A percentile compares a stretch with the other conserved stretches of the same genome.
phyloP scores from a whole-genome alignment of 2,888 invertebrate species.

The Opisthograptis luteolata region DNA sequence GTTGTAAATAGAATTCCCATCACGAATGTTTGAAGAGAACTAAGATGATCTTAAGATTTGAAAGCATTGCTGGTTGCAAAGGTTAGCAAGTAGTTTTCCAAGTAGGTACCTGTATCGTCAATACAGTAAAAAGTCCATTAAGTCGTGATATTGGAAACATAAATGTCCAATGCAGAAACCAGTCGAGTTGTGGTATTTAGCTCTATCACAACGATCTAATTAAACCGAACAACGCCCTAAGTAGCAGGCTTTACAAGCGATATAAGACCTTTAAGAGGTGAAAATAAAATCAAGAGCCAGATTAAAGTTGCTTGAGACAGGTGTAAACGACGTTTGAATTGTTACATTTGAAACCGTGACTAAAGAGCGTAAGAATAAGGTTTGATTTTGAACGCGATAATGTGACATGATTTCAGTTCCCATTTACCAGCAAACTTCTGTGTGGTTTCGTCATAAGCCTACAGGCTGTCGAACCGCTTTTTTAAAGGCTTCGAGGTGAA shows the following conservation, averaged over 20 bases:
- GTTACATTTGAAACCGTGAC: constrained; percentile 47
- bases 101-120: constrained; percentile 15
- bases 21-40: constrained; percentile 16
- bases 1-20: constrained; percentile 16
- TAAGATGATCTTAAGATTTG: constrained; percentile 21
- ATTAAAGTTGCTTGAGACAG: constrained; percentile 77
- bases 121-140: constrained; percentile 43
- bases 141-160: constrained; percentile 54
- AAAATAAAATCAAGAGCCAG: constrained; percentile 59
- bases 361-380: constrained; percentile 49
- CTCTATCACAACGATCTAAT: constrained; percentile 56
- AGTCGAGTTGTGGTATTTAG: constrained; percentile 67
- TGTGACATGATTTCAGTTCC: constrained; percentile 54
- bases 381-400: constrained; percentile 44
- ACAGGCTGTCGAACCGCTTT: constrained; percentile 32
- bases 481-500: constrained; percentile 25
- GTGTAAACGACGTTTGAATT: constrained; percentile 56
- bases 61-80: constrained; percentile 8
- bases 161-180: constrained; percentile 42
- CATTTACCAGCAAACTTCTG: constrained; percentile 62
- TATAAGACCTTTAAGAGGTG: constrained; percentile 54
- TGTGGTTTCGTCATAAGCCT: constrained; percentile 60
- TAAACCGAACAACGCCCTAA: constrained; percentile 57
- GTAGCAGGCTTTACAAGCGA: constrained; percentile 51
- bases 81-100: neutral